Evolutionary conservation across 2,888 invertebrate species (phyloP).

Genomic region (Hipparchia sbordonii): DNA sequence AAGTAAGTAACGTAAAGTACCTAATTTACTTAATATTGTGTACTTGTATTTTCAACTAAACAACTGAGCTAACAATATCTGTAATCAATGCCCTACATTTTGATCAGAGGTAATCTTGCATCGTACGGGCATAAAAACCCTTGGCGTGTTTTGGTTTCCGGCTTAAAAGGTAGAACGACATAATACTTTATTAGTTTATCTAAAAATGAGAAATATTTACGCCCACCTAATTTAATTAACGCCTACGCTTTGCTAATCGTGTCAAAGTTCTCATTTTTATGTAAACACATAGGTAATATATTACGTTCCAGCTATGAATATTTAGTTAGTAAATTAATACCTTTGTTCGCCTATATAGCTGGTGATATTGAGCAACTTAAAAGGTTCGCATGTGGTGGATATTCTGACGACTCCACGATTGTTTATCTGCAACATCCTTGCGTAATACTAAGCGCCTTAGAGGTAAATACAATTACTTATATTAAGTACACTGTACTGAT

Average conservation of each 20-base stretch:
- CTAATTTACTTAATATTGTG: constrained; percentile 16
- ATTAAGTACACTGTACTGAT: constrained; percentile 6
- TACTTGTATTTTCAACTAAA: constrained; percentile 22
- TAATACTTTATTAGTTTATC: constrained; percentile 35
- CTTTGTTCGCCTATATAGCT: constrained; percentile 69
- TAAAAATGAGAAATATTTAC: constrained; percentile 47
- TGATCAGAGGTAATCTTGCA: constrained; percentile 94
- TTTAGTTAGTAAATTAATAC: constrained; percentile 19
- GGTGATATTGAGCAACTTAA: constrained; percentile 92
- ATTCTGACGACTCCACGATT: constrained; percentile 92
- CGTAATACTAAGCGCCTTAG: constrained; percentile 92
- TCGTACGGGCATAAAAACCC: constrained; percentile 93
- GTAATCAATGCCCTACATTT: constrained; percentile 93
- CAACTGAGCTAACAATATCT: constrained; percentile 46
- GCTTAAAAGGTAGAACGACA: constrained; percentile 87
- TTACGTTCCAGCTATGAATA: constrained; percentile 6
- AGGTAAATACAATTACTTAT: constrained; percentile 72
- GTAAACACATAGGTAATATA: constrained; percentile 18
- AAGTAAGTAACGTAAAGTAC: constrained; percentile 17
- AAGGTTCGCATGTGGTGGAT: constrained; percentile 92
- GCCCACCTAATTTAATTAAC: constrained; percentile 14
- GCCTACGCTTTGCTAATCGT: not conserved
- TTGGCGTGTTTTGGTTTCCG: constrained; percentile 93
- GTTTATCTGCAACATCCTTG: constrained; percentile 94
- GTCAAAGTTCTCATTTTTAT: constrained; percentile 29